Evolutionary conservation across 2,888 invertebrate species (phyloP).

Genomic region (Thera obeliscata): DNA sequence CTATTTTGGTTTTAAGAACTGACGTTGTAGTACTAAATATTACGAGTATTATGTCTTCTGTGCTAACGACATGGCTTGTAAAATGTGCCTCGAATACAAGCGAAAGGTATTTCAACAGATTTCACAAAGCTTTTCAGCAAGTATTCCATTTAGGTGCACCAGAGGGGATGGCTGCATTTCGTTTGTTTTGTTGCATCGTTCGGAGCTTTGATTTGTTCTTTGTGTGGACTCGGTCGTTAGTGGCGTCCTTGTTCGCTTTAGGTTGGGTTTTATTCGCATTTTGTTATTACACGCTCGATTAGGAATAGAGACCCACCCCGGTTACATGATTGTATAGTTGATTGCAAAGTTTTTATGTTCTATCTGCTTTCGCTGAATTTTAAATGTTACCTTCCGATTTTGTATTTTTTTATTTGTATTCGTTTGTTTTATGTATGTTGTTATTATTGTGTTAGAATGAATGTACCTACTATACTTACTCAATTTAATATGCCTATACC

Average conservation of each 20-base stretch:
- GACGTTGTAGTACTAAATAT: too few relatives aligned
- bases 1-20: too few relatives aligned
- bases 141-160: background rate
- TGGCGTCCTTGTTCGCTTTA: constrained; percentile 6
- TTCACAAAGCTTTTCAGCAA: constrained; percentile 4
- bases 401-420: too few relatives aligned
- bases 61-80: background rate
- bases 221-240: constrained; percentile 16
- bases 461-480: too few relatives aligned
- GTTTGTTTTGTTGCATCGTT: constrained; percentile 16
- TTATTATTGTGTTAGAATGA: too few relatives aligned
- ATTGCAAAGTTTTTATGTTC: background rate
- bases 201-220: constrained; percentile 13
- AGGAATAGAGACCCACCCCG: background rate
- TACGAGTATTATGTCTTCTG: too few relatives aligned
- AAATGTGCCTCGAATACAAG: background rate
- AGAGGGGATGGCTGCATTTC: constrained; percentile 1
- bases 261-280: background rate
- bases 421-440: too few relatives aligned
- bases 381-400: too few relatives aligned
- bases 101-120: constrained; percentile 4
- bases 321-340: background rate
- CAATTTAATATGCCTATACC: too few relatives aligned
- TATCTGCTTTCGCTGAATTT: too few relatives aligned
- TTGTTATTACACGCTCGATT: background rate